Percentiles rank a stretch among this genome's conserved stretches.
Evolutionary conservation across 2,797 vertebrate species (phyloP).

Genomic region (Notamacropus eugenii): DNA sequence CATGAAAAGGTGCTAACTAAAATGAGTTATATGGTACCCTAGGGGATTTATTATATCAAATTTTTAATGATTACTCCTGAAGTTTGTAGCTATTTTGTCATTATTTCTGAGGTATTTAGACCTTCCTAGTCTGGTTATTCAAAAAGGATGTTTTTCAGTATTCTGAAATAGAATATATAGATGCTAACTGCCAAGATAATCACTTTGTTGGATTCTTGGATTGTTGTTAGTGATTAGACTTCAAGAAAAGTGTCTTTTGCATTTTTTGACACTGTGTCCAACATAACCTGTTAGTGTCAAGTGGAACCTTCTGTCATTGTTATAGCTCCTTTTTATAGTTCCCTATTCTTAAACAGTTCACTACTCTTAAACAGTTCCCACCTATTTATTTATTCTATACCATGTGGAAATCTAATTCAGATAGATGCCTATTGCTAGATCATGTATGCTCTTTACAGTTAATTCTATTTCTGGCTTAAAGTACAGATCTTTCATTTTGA

Average conservation of each 20-base stretch:
- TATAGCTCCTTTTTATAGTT: background rate
- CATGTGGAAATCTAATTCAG: conserved; percentile 3
- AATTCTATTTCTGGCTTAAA: conserved; percentile 1
- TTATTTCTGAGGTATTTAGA: conserved; percentile 15
- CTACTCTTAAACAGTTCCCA: background rate
- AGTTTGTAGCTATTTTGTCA: conserved; percentile 19
- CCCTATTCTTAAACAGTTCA: background rate
- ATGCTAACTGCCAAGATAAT: conserved; percentile 32
- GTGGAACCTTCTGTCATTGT: background rate
- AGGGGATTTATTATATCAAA: background rate
- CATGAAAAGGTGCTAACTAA: background rate
- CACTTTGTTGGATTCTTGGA: background rate
- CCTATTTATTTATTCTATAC: background rate
- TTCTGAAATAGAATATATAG: conserved; percentile 38
- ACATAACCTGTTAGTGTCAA: background rate
- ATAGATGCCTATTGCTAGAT: conserved; percentile 7
- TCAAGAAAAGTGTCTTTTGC: conserved; percentile 17
- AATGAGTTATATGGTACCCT: background rate
- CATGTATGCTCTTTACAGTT: conserved; percentile 19
- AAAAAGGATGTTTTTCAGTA: conserved; percentile 1
- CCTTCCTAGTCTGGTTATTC: conserved; percentile 22
- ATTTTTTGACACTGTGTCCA: background rate
- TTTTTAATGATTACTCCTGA: background rate
- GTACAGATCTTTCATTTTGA: conserved; percentile 2
- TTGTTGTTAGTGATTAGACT: conserved; percentile 4